phyloP scores from a whole-genome alignment of 2,113 vertebrate genomes.

The Apistogramma diplotaenia region DNA sequence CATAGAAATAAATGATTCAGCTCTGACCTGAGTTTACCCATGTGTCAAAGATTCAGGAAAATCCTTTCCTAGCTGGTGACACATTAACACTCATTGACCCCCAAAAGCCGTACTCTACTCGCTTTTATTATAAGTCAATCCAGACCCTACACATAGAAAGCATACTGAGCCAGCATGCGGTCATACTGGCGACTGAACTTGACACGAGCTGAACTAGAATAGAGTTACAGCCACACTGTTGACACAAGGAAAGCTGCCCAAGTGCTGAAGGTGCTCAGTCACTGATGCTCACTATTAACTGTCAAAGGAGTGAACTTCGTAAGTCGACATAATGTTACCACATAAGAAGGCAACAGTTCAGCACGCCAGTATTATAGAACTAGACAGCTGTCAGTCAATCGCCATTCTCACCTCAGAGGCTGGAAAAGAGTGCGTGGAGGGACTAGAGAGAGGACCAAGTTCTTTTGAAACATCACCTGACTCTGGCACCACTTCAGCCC shows the following conservation, averaged over 20 bases:
- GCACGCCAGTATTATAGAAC: constrained; percentile 27
- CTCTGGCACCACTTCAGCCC: constrained; percentile 66
- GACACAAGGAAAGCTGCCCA: constrained; percentile 4
- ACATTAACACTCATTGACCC: constrained; percentile 47
- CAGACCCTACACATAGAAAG: constrained; percentile 18
- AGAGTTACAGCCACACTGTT: constrained; percentile 11
- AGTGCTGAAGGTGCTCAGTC: background rate
- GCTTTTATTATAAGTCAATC: constrained; percentile 22
- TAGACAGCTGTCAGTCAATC: constrained; percentile 23
- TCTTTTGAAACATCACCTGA: constrained; percentile 70
- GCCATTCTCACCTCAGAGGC: background rate
- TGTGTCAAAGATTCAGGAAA: constrained; percentile 11
- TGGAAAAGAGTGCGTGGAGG: background rate
- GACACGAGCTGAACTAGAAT: constrained; percentile 18
- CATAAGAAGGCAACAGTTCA: constrained; percentile 7
- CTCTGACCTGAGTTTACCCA: constrained; percentile 40
- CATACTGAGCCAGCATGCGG: background rate
- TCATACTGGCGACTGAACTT: constrained; percentile 3
- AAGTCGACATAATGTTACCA: constrained; percentile 22
- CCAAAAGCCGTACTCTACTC: constrained; percentile 4
- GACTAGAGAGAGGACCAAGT: constrained; percentile 13
- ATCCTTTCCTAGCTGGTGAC: constrained; percentile 29
- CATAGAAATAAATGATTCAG: constrained; percentile 44
- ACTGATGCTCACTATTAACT: constrained; percentile 12
- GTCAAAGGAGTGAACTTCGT: constrained; percentile 15